Evolutionary conservation across 2,113 vertebrate species (phyloP), one percentile per base, ranked within the genome.

Genomic region (Hippoglossus stenolepis): DNA sequence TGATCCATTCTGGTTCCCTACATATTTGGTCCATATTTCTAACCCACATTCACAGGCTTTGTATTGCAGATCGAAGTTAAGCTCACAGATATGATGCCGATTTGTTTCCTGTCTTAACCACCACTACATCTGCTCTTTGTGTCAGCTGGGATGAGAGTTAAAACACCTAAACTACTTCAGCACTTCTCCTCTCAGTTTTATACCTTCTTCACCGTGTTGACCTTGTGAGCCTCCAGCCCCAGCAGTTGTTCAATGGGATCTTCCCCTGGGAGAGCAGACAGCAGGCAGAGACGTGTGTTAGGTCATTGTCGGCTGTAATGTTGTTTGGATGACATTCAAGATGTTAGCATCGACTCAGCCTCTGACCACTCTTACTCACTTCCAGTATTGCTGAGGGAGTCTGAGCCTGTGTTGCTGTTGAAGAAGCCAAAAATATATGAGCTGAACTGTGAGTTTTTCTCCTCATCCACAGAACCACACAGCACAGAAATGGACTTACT

Each of bases 231-330:
- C 62, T 94, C 95, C 70, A 94, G 89, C 77, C 82, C 94, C 82
- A 98, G 95, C 79, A 99, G 94, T 58, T 96, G 94, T 90, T 97
- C 96, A 66, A 99, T 96, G 60, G 92, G 87, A 82, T 94, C 96
- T 91, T 94, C 84, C 80, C 73, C 89, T 94, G 70, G 65, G 83
- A 47, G 77, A 79, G 54, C 66, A 85, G 64, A 47, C 2, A 47
- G 45, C 45, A 47, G 47, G 80, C 65, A 83, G 58, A 70, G 58
- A 72, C 76, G 54, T 12, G 67, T 40, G 65, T 88, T 75, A 79
- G 65, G 68, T 72, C 72, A 47, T 13, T 21, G 74, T 23, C 21
- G 51, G 64, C 59, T 51, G 23, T 38, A 62, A 72, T 66, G 53
- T 54, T 59, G 73, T 49, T 82, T 77, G 68, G 62, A 77, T 68